Evolutionary conservation across 2,113 vertebrate species (phyloP), one percentile per base, ranked within the genome.

Genomic region (Aix galericulata): DNA sequence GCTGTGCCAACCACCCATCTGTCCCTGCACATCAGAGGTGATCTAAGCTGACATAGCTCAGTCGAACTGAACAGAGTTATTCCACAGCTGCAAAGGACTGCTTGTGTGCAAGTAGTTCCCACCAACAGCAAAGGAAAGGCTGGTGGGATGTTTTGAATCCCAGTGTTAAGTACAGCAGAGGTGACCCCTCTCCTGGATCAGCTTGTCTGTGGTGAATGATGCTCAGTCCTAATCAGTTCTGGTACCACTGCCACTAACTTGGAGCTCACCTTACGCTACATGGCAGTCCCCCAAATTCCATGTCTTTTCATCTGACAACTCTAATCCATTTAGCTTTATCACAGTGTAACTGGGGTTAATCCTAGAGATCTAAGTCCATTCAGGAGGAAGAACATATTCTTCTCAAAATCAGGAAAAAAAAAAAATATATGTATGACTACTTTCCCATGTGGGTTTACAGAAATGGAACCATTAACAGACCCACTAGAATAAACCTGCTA

Each of bases 141-240:
- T 53, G 50, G 52, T 53, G 48, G 11, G 23, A 18, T 86, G 60
- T 91, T 48, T 88, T 2, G 0, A 63, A 17, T 82, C 63, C 68
- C 34, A 16, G 25, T 14, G 17, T 38, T 55, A 60, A 89, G 29
- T 23, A 66, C 42, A 60, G 53, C 44, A 69, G 72, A 63, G 38
- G 17, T 7, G 9, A 53, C 38, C 75, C 64, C 72, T 91, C 5
- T 13, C 18, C 42, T 32, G 46, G 82, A 22, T 64, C 74, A 82
- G 62, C n/a, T 73, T 0, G 0, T 34, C 36, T 13, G 22, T 8
- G 58, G 42, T 48, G 46, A 26, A 21, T 0, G 0, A 38, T 13
- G 23, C 17, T 72, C 8, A 32, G 52, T 32, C 36, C 29, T 32
- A 3, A 0, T 7, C 31, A 18, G 29, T 0, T 40, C 27, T 58